These are phyloP conservation scores for Drosophila rellima DNA, from an alignment of 2,888 invertebrate species.

Conservation along the genomic window DNA sequence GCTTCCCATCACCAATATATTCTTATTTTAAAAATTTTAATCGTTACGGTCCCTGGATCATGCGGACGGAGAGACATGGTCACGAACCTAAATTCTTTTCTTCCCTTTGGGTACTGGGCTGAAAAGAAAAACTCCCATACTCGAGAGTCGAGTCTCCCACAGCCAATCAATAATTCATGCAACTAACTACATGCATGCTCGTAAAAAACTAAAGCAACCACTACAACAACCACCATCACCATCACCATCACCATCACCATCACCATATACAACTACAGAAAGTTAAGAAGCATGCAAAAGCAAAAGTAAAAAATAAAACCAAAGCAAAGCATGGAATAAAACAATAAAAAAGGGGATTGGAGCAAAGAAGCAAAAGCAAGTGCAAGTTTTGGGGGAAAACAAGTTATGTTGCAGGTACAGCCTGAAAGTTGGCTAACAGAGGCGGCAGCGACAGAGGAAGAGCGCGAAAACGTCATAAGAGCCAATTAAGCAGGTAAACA, in stretches of 20 bases:
- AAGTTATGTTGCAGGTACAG: conserved; percentile 58
- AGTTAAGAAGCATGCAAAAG: conserved; percentile 66
- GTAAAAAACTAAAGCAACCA: conserved; percentile 50
- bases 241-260: background rate
- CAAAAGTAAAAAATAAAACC: conserved; percentile 13
- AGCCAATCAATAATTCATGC: conserved; percentile 76
- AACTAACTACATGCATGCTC: conserved; percentile 60
- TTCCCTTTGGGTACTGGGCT: background rate
- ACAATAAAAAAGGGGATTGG: conserved; percentile 12
- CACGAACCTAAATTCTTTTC: too few relatives aligned
- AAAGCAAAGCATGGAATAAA: conserved; percentile 7
- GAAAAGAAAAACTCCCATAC: background rate
- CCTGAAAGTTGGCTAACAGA: conserved; percentile 29
- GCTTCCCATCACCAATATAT: too few relatives aligned
- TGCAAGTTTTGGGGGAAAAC: conserved; percentile 65
- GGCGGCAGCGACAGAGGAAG: conserved; percentile 18
- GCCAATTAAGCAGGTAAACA: conserved; percentile 80
- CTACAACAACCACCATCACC: background rate
- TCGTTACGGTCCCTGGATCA: too few relatives aligned
- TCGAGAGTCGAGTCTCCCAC: conserved; percentile 20
- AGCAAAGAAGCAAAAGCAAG: conserved; percentile 33
- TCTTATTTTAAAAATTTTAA: too few relatives aligned
- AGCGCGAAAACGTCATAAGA: conserved; percentile 81
- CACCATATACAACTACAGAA: conserved; percentile 26
- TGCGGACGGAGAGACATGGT: too few relatives aligned